phyloP scores from a whole-genome alignment of 2,113 vertebrate species.

The Macrotis lagotis region DNA sequence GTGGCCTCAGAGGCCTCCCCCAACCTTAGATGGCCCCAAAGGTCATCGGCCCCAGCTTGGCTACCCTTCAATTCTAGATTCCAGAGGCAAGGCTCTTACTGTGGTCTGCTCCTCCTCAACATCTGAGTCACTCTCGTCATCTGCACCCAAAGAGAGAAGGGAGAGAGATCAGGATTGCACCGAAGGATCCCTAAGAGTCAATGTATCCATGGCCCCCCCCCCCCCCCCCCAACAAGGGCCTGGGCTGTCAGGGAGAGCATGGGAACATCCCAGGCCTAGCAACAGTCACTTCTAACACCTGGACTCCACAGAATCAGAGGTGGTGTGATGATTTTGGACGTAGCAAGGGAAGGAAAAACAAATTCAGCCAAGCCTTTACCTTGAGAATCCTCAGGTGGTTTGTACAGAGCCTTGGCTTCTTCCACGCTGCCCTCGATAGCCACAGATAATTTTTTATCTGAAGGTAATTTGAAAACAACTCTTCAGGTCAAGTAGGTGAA shows the following conservation, averaged over 20 bases:
- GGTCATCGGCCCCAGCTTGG: neutral
- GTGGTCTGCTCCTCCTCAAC: conserved; percentile 98
- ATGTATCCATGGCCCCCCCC: neutral
- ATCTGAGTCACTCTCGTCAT: conserved; percentile 98
- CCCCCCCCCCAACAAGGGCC: neutral
- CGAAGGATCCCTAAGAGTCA: fast-evolving
- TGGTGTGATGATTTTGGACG: neutral
- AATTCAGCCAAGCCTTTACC: conserved; percentile 81
- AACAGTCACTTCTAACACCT: no score
- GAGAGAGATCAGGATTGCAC: neutral
- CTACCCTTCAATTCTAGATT: neutral
- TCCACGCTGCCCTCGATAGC: conserved; percentile 96
- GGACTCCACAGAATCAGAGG: neutral
- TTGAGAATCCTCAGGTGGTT: conserved; percentile 96
- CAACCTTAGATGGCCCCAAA: no score
- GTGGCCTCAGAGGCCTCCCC: neutral
- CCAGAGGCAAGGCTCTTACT: conserved; percentile 80
- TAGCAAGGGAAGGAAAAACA: neutral
- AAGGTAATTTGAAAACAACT: conserved; percentile 46
- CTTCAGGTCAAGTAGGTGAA: neutral
- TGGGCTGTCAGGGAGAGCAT: neutral
- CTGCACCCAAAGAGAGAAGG: conserved; percentile 77
- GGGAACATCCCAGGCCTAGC: neutral
- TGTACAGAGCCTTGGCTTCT: conserved; percentile 97
- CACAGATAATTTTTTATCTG: conserved; percentile 93